phyloP scores from a whole-genome alignment of 2,888 invertebrate genomes.

The Diarsia rubi region DNA sequence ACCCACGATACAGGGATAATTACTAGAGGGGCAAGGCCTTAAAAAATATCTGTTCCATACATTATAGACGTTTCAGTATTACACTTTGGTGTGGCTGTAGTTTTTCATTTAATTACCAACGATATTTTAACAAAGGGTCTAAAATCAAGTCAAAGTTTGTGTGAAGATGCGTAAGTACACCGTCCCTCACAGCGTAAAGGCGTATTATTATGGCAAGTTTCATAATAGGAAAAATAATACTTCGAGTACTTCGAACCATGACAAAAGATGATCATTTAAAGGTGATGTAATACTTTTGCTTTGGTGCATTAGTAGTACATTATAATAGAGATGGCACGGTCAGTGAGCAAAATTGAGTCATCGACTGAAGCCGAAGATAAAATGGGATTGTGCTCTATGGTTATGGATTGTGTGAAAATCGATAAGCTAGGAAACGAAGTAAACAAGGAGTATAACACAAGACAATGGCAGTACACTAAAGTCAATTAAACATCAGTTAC shows the following conservation, averaged over 20 bases:
- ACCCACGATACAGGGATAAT: not conserved
- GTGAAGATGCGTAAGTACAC: not conserved
- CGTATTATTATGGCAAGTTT: not conserved
- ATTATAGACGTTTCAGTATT: not conserved
- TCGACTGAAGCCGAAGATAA: conserved; percentile 10
- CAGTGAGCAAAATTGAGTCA: conserved; percentile 32
- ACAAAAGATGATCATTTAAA: conserved; percentile 22
- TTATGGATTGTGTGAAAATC: not conserved
- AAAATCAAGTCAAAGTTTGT: not conserved
- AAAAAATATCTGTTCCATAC: not conserved
- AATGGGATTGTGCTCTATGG: not conserved
- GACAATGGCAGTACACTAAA: not conserved
- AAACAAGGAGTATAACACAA: not conserved
- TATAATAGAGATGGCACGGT: conserved; percentile 22
- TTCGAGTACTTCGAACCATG: conserved; percentile 9
- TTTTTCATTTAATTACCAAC: not conserved
- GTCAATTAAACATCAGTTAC: no score
- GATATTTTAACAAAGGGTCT: not conserved
- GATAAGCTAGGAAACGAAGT: not conserved
- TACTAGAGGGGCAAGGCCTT: not conserved
- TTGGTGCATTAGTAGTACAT: conserved; percentile 3
- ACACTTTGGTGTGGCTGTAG: not conserved
- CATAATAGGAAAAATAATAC: not conserved
- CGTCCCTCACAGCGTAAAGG: not conserved
- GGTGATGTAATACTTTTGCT: conserved; percentile 42